A percentile compares a stretch with the other conserved stretches of the same genome.
Evolutionary conservation across 2,113 vertebrate genomes (phyloP).

Genomic region (Nyctibius bracteatus): DNA sequence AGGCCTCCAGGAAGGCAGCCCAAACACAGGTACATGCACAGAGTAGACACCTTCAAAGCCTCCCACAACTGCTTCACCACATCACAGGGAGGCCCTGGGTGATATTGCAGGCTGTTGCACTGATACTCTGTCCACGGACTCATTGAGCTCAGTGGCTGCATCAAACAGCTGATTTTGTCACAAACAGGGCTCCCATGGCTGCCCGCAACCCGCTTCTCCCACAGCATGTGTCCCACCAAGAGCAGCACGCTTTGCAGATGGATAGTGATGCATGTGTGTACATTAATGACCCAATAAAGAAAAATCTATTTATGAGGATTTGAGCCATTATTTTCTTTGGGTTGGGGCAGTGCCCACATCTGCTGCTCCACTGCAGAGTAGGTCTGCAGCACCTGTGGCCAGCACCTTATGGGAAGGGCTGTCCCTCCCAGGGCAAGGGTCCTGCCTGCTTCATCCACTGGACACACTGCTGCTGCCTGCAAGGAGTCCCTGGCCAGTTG

Average conservation of each 20-base stretch:
- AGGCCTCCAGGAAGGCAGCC: neutral
- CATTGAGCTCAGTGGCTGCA: fast-evolving
- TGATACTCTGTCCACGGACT: fast-evolving
- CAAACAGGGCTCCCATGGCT: neutral
- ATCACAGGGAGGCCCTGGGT: fast-evolving
- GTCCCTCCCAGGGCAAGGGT: neutral
- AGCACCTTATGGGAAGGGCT: neutral
- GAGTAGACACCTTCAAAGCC: neutral
- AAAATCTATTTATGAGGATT: neutral
- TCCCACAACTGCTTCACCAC: neutral
- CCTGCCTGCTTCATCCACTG: neutral
- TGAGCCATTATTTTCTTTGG: neutral
- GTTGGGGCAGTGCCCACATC: neutral
- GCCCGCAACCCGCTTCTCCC: fast-evolving
- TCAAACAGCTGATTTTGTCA: neutral
- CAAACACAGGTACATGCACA: neutral
- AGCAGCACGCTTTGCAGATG: neutral
- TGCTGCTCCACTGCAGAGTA: neutral
- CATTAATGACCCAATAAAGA: neutral
- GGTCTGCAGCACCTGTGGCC: neutral
- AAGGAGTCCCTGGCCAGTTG: neutral
- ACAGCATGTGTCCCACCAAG: fast-evolving
- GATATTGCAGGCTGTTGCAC: neutral
- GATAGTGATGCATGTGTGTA: neutral
- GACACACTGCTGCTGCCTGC: neutral